phyloP scores from a whole-genome alignment of 2,888 invertebrate species.

The Chymomyza caudatula region DNA sequence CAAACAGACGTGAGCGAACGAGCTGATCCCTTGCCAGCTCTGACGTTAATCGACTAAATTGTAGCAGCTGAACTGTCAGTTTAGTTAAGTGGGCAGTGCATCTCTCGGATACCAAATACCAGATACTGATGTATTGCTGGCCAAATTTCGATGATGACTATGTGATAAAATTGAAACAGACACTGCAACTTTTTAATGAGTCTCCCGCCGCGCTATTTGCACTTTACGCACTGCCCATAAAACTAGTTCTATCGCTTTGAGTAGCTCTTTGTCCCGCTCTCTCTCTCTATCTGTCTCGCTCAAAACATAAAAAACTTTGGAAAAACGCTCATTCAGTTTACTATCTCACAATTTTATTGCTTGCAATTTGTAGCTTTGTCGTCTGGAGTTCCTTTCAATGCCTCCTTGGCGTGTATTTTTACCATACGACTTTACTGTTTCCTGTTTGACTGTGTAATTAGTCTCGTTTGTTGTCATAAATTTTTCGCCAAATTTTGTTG shows the following conservation, averaged over 20 bases:
- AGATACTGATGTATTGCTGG: slow-evolving; percentile 55
- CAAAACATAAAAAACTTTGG: not conserved
- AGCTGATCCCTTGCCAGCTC: slow-evolving; percentile 27
- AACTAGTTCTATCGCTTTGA: slow-evolving; percentile 19
- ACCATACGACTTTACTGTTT: slow-evolving; percentile 1
- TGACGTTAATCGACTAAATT: slow-evolving; percentile 75
- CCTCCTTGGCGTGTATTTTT: slow-evolving; percentile 30
- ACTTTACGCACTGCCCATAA: slow-evolving; percentile 10
- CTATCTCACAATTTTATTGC: slow-evolving; percentile 44
- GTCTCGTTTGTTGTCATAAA: slow-evolving; percentile 67
- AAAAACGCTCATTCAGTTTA: slow-evolving; percentile 36
- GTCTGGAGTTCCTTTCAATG: slow-evolving; percentile 15
- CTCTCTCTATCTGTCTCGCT: too few relatives aligned
- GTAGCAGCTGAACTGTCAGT: slow-evolving; percentile 75
- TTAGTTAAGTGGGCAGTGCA: slow-evolving; percentile 62
- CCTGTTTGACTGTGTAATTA: slow-evolving; percentile 43
- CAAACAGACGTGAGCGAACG: slow-evolving; percentile 22
- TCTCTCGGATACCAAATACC: slow-evolving; percentile 25
- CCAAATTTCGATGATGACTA: slow-evolving; percentile 33
- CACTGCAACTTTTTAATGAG: not conserved
- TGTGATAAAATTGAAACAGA: slow-evolving; percentile 30
- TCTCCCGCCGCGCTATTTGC: not conserved
- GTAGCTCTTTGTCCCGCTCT: not conserved
- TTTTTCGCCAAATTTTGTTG: slow-evolving; percentile 55
- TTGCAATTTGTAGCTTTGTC: slow-evolving; percentile 25